Evolutionary conservation across 2,113 vertebrate species (phyloP).

Genomic region (Mobula hypostoma): DNA sequence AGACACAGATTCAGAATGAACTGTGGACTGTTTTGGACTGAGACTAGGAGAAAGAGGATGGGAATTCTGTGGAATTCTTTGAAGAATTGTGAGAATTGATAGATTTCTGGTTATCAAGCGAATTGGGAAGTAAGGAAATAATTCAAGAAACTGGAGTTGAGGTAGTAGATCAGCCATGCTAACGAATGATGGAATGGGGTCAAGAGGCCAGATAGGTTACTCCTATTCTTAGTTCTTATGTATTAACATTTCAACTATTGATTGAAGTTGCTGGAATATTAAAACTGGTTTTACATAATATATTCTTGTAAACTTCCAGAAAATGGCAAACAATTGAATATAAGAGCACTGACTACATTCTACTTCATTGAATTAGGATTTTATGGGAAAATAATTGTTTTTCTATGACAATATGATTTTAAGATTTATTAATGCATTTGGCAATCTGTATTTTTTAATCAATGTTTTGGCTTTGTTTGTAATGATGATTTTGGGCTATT

Average conservation of each 20-base stretch:
- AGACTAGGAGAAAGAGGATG: too few species aligned
- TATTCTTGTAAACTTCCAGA: not conserved
- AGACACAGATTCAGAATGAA: too few species aligned
- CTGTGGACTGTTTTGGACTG: too few species aligned
- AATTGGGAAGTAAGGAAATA: too few species aligned
- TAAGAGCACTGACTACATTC: not conserved
- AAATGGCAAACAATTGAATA: not conserved
- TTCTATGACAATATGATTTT: not conserved
- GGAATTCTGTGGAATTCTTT: too few species aligned
- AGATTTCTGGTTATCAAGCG: too few species aligned
- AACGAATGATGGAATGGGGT: too few species aligned
- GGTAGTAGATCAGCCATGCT: too few species aligned
- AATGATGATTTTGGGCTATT: not conserved
- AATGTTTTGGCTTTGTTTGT: not conserved
- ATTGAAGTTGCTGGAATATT: not conserved
- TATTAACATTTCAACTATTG: not conserved
- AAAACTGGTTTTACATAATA: not conserved
- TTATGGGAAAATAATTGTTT: not conserved
- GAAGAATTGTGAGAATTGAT: too few species aligned
- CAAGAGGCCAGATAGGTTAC: too few species aligned
- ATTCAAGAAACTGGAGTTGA: too few species aligned
- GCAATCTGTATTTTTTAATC: not conserved
- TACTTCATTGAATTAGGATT: not conserved
- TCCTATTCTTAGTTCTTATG: too few species aligned
- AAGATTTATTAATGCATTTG: not conserved